Percentiles rank a stretch among this genome's conserved stretches.
Evolutionary conservation across 2,113 vertebrate genomes (phyloP).

Genomic region (Chitala chitala): DNA sequence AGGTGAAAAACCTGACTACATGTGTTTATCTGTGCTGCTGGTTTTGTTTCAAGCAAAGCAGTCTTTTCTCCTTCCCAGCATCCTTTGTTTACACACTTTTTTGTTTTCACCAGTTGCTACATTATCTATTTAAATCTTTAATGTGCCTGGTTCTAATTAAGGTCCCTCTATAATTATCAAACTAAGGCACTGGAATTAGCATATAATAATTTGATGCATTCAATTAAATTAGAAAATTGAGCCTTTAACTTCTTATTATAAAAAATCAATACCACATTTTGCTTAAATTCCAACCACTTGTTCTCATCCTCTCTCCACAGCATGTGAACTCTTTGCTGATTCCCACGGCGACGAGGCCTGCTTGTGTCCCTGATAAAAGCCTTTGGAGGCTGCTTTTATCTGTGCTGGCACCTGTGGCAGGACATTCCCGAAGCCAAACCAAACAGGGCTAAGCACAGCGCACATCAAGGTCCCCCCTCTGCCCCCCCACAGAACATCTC

Average conservation of each 20-base stretch:
- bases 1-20: background rate
- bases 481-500: slow-evolving; percentile 14
- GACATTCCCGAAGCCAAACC: slow-evolving; percentile 30
- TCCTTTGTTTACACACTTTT: too few species aligned
- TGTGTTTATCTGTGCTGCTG: background rate
- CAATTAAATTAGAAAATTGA: background rate
- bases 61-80: background rate
- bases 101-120: too few species aligned
- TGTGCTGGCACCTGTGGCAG: slow-evolving; percentile 33
- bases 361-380: slow-evolving; percentile 31
- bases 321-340: background rate
- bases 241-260: background rate
- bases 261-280: background rate
- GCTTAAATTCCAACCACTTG: background rate
- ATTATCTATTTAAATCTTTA: too few species aligned
- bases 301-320: too few species aligned
- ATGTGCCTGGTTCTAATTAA: too few species aligned
- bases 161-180: too few species aligned
- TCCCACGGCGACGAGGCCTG: slow-evolving; percentile 25
- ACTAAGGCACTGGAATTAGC: too few species aligned
- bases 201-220: too few species aligned
- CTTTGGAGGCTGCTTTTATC: slow-evolving; percentile 28
- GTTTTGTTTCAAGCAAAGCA: background rate
- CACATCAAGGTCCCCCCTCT: slow-evolving; percentile 13
- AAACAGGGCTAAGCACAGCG: slow-evolving; percentile 19